Conservation (phyloP, 2,113 vertebrate species). For the Herpetotheres cachinnans region DNA sequence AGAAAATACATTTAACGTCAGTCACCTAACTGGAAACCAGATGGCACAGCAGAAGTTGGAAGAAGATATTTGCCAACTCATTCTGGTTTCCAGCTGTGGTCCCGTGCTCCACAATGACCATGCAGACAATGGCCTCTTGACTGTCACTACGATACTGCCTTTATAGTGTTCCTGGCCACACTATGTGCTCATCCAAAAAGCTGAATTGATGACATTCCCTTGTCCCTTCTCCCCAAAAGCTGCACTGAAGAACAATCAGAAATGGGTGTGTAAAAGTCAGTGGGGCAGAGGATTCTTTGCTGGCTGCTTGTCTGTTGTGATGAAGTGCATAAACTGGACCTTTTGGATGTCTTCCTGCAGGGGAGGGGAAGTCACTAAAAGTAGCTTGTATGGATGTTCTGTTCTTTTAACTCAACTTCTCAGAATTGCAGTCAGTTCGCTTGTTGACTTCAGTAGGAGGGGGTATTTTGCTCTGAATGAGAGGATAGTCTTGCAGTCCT, state of each 20-base stretch:
- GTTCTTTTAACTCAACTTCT: neutral
- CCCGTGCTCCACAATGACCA: neutral
- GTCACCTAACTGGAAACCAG: conserved; percentile 40
- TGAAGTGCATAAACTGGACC: neutral
- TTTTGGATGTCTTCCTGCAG: neutral
- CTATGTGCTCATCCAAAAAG: neutral
- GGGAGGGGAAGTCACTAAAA: neutral
- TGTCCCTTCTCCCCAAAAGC: neutral
- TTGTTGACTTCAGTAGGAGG: neutral
- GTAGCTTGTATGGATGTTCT: neutral
- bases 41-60: conserved; percentile 41
- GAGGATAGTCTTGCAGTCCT: rapidly evolving
- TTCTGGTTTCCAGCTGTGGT: conserved; percentile 27
- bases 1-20: conserved; percentile 34
- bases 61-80: neutral
- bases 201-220: neutral
- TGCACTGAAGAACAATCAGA: neutral
- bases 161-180: rapidly evolving
- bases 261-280: neutral
- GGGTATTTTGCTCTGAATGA: neutral
- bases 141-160: rapidly evolving
- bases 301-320: neutral
- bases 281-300: neutral
- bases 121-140: neutral
- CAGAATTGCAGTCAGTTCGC: neutral